A percentile compares a stretch with the other conserved stretches of the same genome.
phyloP scores from a whole-genome alignment of 2,888 invertebrate species.

The Nomada ruficornis region DNA sequence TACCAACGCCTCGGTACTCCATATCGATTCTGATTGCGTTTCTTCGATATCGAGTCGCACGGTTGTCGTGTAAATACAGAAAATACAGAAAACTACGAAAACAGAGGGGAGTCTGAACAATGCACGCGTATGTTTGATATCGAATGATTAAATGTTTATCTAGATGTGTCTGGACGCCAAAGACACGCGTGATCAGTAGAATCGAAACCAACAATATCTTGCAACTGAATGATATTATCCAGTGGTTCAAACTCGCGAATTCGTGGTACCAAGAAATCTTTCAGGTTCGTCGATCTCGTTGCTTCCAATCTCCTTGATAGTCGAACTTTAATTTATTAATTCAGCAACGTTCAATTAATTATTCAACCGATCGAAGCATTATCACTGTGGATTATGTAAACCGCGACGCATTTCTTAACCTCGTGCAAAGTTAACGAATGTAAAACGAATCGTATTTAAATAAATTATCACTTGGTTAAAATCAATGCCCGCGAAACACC shows the following conservation, averaged over 20 bases:
- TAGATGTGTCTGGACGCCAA: constrained; percentile 24
- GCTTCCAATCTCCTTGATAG: neutral
- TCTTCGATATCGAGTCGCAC: neutral
- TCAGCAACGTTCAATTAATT: neutral
- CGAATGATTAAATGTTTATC: constrained; percentile 24
- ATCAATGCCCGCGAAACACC: too few relatives aligned
- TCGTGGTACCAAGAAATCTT: neutral
- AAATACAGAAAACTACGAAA: neutral
- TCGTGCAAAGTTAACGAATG: neutral
- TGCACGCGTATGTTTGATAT: neutral
- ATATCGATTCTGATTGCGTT: constrained; percentile 11
- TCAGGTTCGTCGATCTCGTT: neutral
- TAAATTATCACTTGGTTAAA: neutral
- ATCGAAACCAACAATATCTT: constrained; percentile 10
- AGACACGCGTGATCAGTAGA: constrained; percentile 4
- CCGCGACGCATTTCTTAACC: neutral
- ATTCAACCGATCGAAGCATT: neutral
- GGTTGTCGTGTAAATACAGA: neutral
- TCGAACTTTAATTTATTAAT: neutral
- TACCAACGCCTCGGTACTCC: neutral
- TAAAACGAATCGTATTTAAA: neutral
- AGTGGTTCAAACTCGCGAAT: constrained; percentile 30
- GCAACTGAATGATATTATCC: constrained; percentile 34
- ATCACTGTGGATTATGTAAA: neutral
- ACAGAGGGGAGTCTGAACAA: neutral